Conservation (phyloP, 2,888 invertebrate species). For the Hydropsyche betteni region DNA sequence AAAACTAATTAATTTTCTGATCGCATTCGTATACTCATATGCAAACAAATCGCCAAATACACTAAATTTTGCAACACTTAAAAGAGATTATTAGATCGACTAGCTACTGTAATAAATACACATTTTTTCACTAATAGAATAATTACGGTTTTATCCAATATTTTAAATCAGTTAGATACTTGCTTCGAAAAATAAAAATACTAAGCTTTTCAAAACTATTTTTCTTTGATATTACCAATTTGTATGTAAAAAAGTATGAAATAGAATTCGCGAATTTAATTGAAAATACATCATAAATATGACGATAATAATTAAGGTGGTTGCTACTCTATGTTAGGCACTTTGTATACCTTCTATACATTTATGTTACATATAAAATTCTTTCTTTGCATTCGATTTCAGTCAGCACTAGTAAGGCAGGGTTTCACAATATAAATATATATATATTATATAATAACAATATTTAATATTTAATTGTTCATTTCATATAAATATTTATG, state of each 20-base stretch:
- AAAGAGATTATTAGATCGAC: slow-evolving; percentile 19
- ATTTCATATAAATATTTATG: slow-evolving; percentile 5
- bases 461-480: slow-evolving; percentile 21
- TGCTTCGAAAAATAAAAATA: no score
- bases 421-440: slow-evolving; percentile 16
- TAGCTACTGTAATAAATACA: slow-evolving; percentile 11
- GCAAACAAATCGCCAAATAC: no score
- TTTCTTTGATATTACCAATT: no score
- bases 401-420: slow-evolving; percentile 38
- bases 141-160: no score
- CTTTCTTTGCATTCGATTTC: slow-evolving; percentile 22
- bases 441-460: slow-evolving; percentile 14
- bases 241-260: no score
- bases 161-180: no score
- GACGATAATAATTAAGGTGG: background rate
- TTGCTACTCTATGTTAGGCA: slow-evolving; percentile 27
- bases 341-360: slow-evolving; percentile 34
- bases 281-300: no score
- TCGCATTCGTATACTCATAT: no score
- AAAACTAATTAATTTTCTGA: no score
- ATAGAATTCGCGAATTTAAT: no score
- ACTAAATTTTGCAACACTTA: no score
- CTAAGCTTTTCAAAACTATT: no score
- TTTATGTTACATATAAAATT: slow-evolving; percentile 8
- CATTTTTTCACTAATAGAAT: background rate